A percentile compares a stretch with the other conserved stretches of the same genome.
phyloP scores from a whole-genome alignment of 2,797 vertebrate species.

The Halcyon smyrnensis region DNA sequence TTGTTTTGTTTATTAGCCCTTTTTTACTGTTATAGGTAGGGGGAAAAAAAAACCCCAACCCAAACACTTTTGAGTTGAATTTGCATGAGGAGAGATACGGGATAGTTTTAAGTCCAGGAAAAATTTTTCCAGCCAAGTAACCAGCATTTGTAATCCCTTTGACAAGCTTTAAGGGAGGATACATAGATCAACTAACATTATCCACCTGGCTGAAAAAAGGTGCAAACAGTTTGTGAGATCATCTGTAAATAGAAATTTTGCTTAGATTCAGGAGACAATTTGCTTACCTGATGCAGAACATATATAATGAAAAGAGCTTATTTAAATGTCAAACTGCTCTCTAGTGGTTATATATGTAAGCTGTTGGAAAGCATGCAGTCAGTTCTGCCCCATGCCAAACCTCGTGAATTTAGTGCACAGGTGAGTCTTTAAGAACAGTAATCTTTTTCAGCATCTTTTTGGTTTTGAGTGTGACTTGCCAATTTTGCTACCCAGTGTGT shows the following conservation, averaged over 20 bases:
- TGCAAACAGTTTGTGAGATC: not conserved
- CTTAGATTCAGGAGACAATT: not conserved
- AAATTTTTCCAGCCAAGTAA: not conserved
- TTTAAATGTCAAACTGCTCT: conserved; percentile 10
- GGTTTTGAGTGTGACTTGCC: not conserved
- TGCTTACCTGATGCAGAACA: not conserved
- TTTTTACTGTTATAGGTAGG: not conserved
- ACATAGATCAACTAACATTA: not conserved
- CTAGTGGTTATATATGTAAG: not conserved
- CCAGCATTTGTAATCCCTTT: not conserved
- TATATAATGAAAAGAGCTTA: not conserved
- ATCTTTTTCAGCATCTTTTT: not conserved
- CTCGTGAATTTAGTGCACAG: not conserved
- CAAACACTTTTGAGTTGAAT: not conserved
- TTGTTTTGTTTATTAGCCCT: not conserved
- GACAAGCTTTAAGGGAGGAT: not conserved
- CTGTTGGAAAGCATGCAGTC: not conserved
- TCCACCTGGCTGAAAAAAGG: not conserved
- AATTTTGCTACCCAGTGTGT: not conserved
- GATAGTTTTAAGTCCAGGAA: not conserved
- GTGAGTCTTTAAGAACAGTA: not conserved
- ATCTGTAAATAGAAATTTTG: not conserved
- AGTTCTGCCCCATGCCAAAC: not conserved
- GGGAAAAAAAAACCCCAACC: no score
- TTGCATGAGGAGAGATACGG: not conserved